Evolutionary conservation across 2,888 invertebrate species (phyloP).

Genomic region (Dicyrtoma fusca): DNA sequence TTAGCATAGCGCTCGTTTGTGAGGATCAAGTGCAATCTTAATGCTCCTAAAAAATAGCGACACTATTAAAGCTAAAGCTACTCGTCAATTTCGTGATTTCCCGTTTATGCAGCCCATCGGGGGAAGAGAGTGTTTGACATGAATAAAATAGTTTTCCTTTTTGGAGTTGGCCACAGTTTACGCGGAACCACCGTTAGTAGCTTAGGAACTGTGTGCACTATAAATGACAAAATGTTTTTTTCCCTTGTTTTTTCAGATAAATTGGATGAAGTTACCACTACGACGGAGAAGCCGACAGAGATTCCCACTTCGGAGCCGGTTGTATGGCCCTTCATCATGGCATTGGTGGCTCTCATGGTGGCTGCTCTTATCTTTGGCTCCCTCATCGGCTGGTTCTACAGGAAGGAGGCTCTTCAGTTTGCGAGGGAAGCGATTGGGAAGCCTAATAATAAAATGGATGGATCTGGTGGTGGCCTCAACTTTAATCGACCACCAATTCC

Average conservation of each 20-base stretch:
- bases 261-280: slow-evolving; percentile 48
- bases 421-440: slow-evolving; percentile 44
- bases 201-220: no score
- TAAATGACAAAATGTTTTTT: no score
- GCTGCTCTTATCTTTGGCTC: slow-evolving; percentile 55
- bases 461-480: neutral
- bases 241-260: slow-evolving; percentile 46
- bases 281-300: slow-evolving; percentile 35
- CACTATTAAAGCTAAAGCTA: neutral
- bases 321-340: slow-evolving; percentile 57
- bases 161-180: no score
- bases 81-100: neutral
- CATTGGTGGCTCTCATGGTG: slow-evolving; percentile 57
- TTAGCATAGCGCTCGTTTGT: neutral
- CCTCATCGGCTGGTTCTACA: slow-evolving; percentile 58
- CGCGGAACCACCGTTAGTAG: no score
- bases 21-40: neutral
- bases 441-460: slow-evolving; percentile 37
- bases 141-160: no score
- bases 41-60: neutral
- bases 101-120: no score
- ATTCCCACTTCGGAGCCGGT: slow-evolving; percentile 21
- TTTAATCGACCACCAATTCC: slow-evolving; percentile 49
- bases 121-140: no score
- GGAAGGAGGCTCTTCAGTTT: slow-evolving; percentile 55